phyloP scores from a whole-genome alignment of 2,888 invertebrate species.

The Criorhina ranunculi region DNA sequence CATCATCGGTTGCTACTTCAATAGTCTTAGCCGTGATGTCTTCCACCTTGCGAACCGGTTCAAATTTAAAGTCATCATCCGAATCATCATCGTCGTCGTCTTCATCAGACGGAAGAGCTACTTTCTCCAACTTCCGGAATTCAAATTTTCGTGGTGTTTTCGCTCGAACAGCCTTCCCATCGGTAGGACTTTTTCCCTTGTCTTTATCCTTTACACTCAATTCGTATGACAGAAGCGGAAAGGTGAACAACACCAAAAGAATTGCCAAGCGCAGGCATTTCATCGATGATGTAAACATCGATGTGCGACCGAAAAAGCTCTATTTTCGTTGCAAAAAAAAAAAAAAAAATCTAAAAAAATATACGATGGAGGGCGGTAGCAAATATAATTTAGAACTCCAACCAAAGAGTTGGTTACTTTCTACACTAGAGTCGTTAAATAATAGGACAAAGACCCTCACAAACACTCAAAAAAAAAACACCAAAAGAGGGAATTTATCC shows the following conservation, averaged over 20 bases:
- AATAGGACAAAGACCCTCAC: slow-evolving; percentile 6
- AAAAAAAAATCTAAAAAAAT: slow-evolving; percentile 38
- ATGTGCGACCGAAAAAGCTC: slow-evolving; percentile 49
- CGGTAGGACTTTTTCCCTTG: slow-evolving; percentile 30
- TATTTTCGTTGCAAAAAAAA: slow-evolving; percentile 41
- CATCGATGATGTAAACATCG: slow-evolving; percentile 74
- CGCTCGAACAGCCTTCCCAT: slow-evolving; percentile 38
- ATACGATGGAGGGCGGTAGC: neutral
- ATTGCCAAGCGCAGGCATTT: slow-evolving; percentile 67
- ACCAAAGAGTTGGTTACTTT: slow-evolving; percentile 20
- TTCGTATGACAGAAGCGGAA: slow-evolving; percentile 78
- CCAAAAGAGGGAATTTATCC: slow-evolving; percentile 29
- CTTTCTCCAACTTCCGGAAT: slow-evolving; percentile 82
- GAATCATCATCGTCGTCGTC: slow-evolving; percentile 78
- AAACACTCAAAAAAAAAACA: slow-evolving; percentile 9
- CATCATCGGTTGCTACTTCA: slow-evolving; percentile 70
- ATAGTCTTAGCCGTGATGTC: slow-evolving; percentile 24
- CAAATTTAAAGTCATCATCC: slow-evolving; percentile 78
- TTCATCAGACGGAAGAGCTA: slow-evolving; percentile 78
- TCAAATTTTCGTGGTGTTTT: slow-evolving; percentile 79
- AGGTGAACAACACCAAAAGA: slow-evolving; percentile 78
- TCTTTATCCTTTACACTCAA: slow-evolving; percentile 77
- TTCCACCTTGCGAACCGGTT: slow-evolving; percentile 77
- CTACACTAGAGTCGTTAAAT: slow-evolving; percentile 19
- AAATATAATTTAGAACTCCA: slow-evolving; percentile 12